Evolutionary conservation across 2,888 invertebrate species (phyloP), one percentile per base, ranked within the genome.

Genomic region (Metopia argyrocephala): DNA sequence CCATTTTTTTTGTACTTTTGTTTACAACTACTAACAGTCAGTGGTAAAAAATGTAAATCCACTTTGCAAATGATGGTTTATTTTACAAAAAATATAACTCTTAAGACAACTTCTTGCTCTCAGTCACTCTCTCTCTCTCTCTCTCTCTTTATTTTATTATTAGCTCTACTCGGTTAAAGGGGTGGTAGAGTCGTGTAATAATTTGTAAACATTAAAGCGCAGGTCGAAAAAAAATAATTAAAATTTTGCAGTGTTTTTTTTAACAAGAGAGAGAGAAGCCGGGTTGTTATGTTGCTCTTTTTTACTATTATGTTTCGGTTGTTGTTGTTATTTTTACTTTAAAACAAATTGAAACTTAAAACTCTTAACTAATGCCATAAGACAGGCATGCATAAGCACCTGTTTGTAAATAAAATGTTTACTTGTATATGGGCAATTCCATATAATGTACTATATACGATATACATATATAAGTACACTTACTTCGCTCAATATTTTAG

Each of bases 341-440:
- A 45, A 57, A 69, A 61, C 69, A 76, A 71, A 50, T 15, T 73
- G 81, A 74, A 81, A 75, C 61, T 75, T 76, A 78, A 81, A 78
- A 81, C 81, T 81, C 78, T 81, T 74, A 38, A 45, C 50, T 81
- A 81, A 81, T 74, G 81, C 81, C 70, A 70, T 27, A 81, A 78
- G 78, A 38, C 66, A 78, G 61, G 65, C 70, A 71, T 52, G 48
- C 71, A 71, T 38, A 38, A 74, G 78, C 81, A 81, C 81, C 81
- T 81, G 81, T 76, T 78, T 74, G 15, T 65, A 56, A 59, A 38
- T 38, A 38, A 38, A 12, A 65, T 70, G 78, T 81, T 70, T 57
- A 69, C 73, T 73, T 74, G 69, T 50, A n/a, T n/a, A n/a, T n/a
- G n/a, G n/a, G n/a, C n/a, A n/a, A n/a, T n/a, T n/a, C n/a, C n/a